These are phyloP conservation scores for Poeciliopsis retropinna DNA, from an alignment of 2,113 vertebrate genomes.

Conservation along the genomic window DNA sequence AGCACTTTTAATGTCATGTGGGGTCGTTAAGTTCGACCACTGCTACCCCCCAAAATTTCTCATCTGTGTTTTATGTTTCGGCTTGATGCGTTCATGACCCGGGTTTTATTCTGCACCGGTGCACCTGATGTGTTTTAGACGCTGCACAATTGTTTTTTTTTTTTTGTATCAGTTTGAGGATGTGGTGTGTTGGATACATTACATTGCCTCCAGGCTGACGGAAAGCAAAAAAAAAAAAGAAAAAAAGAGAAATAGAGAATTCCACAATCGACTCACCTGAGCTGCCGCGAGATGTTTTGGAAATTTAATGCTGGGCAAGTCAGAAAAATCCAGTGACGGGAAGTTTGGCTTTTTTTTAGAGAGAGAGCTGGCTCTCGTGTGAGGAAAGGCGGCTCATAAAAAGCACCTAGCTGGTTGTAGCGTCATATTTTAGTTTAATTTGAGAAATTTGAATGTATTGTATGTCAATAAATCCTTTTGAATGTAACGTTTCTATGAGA, in stretches of 20 bases:
- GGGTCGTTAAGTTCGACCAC: constrained; percentile 22
- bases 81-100: constrained; percentile 54
- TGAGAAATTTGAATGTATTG: too few relatives aligned
- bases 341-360: too few relatives aligned
- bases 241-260: neutral
- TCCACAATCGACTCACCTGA: constrained; percentile 22
- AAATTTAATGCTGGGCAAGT: neutral
- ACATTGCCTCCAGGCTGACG: constrained; percentile 35
- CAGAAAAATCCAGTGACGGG: neutral
- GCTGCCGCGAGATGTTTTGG: neutral
- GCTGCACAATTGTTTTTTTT: constrained; percentile 34
- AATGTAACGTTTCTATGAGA: too few relatives aligned
- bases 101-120: constrained; percentile 47
- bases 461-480: too few relatives aligned
- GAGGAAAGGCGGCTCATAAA: too few relatives aligned
- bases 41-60: constrained; percentile 25
- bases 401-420: too few relatives aligned
- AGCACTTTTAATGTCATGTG: constrained; percentile 18
- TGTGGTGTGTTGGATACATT: constrained; percentile 36
- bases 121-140: constrained; percentile 37
- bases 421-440: too few relatives aligned
- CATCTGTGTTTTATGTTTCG: constrained; percentile 43
- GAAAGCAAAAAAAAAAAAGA: constrained; percentile 46
- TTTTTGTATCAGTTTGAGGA: constrained; percentile 44
- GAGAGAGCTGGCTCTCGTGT: too few relatives aligned